These are phyloP conservation scores for Porites divaricata DNA, from an alignment of 92 coral and sea anemone genomes.

Conservation along the genomic window DNA sequence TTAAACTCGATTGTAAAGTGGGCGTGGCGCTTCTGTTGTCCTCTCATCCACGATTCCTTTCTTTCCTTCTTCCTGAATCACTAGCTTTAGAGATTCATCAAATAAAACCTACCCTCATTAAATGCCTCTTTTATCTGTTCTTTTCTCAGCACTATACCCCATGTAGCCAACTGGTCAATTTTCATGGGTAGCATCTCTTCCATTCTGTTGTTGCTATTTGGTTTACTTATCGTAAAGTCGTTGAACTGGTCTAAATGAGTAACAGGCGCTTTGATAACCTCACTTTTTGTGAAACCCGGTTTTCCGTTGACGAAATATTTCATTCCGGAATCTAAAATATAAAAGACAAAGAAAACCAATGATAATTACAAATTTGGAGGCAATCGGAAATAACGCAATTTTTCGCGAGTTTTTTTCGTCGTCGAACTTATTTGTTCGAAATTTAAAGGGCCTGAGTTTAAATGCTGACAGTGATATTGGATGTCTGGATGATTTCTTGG, in stretches of 20 bases:
- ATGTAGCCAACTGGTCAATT: conserved; percentile 18
- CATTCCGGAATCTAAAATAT: background rate
- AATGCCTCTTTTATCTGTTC: conserved; percentile 5
- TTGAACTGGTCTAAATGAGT: background rate
- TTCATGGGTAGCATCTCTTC: conserved; percentile 18
- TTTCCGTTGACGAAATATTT: conserved; percentile 6
- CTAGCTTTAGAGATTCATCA: no score
- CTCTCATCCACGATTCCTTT: background rate
- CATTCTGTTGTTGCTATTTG: conserved; percentile 7
- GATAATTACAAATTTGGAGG: no score
- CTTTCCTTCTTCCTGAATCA: background rate
- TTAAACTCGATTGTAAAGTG: no score
- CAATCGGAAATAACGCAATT: no score
- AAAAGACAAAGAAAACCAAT: background rate
- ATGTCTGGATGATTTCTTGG: no score
- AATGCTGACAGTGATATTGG: no score
- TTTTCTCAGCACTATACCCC: background rate
- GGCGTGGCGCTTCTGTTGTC: no score
- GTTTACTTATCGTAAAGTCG: conserved; percentile 22
- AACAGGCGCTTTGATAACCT: background rate
- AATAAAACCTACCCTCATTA: conserved; percentile 12
- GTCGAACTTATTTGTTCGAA: no score
- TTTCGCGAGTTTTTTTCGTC: no score
- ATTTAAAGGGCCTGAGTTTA: no score
- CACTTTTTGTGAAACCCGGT: background rate